Evolutionary conservation across 2,113 vertebrate genomes (phyloP).

Genomic region (Sardina pilchardus): DNA sequence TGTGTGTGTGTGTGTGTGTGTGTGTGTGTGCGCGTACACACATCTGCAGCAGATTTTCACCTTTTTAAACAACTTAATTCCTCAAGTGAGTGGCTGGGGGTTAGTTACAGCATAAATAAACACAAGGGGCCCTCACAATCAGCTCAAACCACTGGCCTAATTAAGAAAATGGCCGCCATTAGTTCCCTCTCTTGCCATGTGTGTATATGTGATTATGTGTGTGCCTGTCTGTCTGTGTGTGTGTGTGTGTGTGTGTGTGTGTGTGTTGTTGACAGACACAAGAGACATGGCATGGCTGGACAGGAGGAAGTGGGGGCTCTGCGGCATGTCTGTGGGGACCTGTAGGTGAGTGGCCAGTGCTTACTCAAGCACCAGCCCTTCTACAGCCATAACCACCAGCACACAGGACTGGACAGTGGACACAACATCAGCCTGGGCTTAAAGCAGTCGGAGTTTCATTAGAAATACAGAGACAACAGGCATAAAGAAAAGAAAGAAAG

Average conservation of each 20-base stretch:
- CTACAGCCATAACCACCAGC: too few species aligned
- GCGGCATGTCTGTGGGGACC: background rate
- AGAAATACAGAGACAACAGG: background rate
- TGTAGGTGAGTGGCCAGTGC: too few species aligned
- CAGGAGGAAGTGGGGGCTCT: constrained; percentile 24
- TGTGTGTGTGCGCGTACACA: constrained; percentile 1
- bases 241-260: background rate
- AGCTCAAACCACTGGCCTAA: constrained; percentile 63
- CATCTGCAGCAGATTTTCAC: constrained; percentile 20
- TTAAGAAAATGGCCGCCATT: constrained; percentile 70
- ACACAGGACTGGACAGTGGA: too few species aligned
- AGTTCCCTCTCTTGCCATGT: constrained; percentile 53
- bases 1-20: constrained; percentile 3
- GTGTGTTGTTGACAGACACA: too few species aligned
- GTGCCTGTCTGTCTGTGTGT: background rate
- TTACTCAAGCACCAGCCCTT: too few species aligned
- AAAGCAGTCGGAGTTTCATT: too few species aligned
- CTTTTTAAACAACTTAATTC: constrained; percentile 42
- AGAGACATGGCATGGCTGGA: constrained; percentile 43
- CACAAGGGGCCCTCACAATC: constrained; percentile 48
- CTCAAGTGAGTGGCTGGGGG: constrained; percentile 53
- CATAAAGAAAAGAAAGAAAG: background rate
- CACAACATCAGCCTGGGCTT: too few species aligned
- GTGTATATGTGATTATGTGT: background rate
- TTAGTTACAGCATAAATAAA: constrained; percentile 56